Evolutionary conservation across 2,797 vertebrate species (phyloP).

Genomic region (Sebastes itinus): DNA sequence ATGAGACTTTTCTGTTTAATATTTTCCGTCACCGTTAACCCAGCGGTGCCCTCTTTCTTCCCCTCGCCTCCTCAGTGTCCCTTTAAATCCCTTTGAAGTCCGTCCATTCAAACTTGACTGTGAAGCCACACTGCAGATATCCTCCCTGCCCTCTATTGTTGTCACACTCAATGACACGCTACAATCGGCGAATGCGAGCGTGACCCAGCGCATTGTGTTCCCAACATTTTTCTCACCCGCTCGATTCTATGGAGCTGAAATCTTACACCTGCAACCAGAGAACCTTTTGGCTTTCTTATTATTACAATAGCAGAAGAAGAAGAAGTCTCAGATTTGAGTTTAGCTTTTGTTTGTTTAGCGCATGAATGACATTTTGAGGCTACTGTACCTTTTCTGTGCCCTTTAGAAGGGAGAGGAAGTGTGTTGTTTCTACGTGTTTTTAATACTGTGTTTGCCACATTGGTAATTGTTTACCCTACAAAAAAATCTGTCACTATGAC

Average conservation of each 20-base stretch:
- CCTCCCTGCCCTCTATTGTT: conserved; percentile 20
- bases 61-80: background rate
- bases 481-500: background rate
- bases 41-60: background rate
- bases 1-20: background rate
- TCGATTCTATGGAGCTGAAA: conserved; percentile 50
- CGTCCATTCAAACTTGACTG: conserved; percentile 15
- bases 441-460: background rate
- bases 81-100: conserved; percentile 38
- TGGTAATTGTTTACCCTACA: background rate
- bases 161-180: conserved; percentile 53
- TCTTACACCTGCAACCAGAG: conserved; percentile 63
- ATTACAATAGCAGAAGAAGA: conserved; percentile 21
- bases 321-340: conserved; percentile 15
- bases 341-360: conserved; percentile 22
- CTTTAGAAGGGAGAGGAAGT: background rate
- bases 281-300: conserved; percentile 45
- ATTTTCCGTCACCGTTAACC: background rate
- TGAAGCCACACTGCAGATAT: conserved; percentile 25
- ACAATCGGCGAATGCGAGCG: background rate
- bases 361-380: conserved; percentile 11
- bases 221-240: conserved; percentile 60
- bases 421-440: background rate
- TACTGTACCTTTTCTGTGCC: background rate
- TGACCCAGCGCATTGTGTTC: conserved; percentile 58